phyloP scores from a whole-genome alignment of 2,797 vertebrate species.

The Cichlasoma orientale region DNA sequence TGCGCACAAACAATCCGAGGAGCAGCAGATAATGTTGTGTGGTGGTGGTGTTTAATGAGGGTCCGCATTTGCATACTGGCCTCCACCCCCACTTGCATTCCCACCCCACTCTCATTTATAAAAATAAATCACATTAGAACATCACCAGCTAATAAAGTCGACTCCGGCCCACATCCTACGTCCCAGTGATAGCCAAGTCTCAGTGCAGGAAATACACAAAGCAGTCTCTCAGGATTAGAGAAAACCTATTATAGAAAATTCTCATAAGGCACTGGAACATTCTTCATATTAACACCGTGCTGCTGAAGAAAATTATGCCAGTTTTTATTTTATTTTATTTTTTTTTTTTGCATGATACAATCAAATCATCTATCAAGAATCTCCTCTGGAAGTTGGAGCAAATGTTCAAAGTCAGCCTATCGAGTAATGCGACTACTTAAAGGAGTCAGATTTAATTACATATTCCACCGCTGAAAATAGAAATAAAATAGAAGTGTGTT shows the following conservation, averaged over 20 bases:
- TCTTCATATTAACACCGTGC: constrained; percentile 67
- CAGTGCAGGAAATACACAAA: constrained; percentile 74
- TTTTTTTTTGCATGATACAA: constrained; percentile 53
- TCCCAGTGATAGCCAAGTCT: constrained; percentile 71
- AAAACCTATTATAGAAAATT: constrained; percentile 75
- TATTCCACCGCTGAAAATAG: constrained; percentile 55
- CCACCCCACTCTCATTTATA: constrained; percentile 78
- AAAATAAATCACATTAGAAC: constrained; percentile 83
- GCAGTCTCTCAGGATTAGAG: constrained; percentile 70
- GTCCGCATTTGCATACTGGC: constrained; percentile 86
- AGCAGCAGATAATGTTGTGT: constrained; percentile 95
- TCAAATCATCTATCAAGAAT: constrained; percentile 66
- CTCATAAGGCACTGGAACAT: constrained; percentile 65
- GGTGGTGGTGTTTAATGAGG: constrained; percentile 90
- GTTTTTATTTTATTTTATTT: constrained; percentile 67
- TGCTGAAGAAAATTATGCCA: constrained; percentile 64
- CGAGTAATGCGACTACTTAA: constrained; percentile 56
- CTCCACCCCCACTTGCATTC: constrained; percentile 74
- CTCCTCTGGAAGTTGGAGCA: constrained; percentile 56
- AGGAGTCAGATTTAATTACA: constrained; percentile 71
- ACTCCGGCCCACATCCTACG: constrained; percentile 72
- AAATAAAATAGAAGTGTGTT: constrained; percentile 59
- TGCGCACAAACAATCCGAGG: constrained; percentile 91
- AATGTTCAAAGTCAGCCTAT: constrained; percentile 61
- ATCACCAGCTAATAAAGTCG: constrained; percentile 79